Evolutionary conservation across 1,140 invertebrate genomes (phyloP).

Genomic region (Pteromalus puparum): DNA sequence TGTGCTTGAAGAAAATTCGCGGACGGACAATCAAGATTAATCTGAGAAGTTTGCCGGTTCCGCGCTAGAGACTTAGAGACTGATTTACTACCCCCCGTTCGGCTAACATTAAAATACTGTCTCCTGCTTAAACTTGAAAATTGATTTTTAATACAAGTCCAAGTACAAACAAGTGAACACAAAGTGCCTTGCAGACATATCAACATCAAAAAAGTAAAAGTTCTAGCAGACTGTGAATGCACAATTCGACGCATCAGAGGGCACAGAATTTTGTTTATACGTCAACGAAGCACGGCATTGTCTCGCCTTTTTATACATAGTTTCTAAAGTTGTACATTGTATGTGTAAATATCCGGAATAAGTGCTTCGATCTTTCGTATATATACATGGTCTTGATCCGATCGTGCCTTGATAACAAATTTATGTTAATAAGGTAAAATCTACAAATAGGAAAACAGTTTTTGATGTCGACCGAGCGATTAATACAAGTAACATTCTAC

Average conservation of each 20-base stretch:
- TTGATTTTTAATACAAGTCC: not conserved
- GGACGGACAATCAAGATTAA: constrained; percentile 42
- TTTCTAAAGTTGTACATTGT: constrained; percentile 29
- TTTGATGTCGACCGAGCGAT: constrained; percentile 26
- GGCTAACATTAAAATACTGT: constrained; percentile 23
- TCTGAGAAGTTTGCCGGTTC: constrained; percentile 47
- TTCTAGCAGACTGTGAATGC: constrained; percentile 15
- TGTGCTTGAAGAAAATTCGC: constrained; percentile 31
- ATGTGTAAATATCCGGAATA: constrained; percentile 13
- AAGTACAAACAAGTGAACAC: constrained; percentile 10
- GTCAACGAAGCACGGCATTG: constrained; percentile 12
- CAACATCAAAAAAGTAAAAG: constrained; percentile 29
- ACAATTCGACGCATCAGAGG: not conserved
- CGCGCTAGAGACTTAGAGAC: constrained; percentile 54
- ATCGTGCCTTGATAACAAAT: constrained; percentile 15
- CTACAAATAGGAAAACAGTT: constrained; percentile 12
- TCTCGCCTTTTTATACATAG: constrained; percentile 38
- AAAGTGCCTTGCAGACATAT: constrained; percentile 36
- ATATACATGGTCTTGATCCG: not conserved
- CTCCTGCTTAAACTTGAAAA: not conserved
- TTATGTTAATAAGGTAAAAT: constrained; percentile 12
- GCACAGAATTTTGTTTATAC: not conserved
- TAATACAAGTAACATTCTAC: constrained; percentile 3
- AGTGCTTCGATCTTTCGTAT: constrained; percentile 21
- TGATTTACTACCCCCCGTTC: constrained; percentile 46